Percentiles rank a stretch among this genome's conserved stretches.
Conservation (phyloP, 2,888 invertebrate species). For the Xanthia togata region DNA sequence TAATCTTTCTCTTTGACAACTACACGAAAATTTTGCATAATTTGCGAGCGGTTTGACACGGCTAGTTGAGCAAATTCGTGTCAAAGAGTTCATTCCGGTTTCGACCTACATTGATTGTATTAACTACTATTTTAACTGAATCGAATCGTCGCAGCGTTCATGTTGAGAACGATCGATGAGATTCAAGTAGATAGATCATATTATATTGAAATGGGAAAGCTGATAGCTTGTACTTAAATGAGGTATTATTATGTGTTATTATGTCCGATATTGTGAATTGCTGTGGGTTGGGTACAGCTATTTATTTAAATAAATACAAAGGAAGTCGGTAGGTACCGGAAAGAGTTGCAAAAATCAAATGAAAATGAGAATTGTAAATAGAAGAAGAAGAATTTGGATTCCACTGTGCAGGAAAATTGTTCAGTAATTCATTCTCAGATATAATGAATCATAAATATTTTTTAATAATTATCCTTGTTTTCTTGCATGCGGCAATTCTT, state of each 20-base stretch:
- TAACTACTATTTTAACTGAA: background rate
- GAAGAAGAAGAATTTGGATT: background rate
- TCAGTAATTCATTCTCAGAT: background rate
- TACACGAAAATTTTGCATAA: slow-evolving; percentile 25
- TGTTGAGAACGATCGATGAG: background rate
- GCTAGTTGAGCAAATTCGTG: slow-evolving; percentile 13
- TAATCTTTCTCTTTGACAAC: no score
- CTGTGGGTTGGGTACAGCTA: background rate
- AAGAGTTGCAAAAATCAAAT: background rate
- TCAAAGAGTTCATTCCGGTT: slow-evolving; percentile 18
- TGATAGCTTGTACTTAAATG: no score
- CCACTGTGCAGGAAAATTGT: background rate
- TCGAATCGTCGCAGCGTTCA: background rate
- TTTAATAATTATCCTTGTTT: no score
- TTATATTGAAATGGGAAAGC: no score
- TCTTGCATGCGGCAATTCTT: background rate
- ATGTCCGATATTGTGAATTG: no score
- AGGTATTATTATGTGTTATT: no score
- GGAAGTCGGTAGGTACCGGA: background rate
- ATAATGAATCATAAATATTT: background rate
- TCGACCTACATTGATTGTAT: background rate
- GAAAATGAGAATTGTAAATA: background rate
- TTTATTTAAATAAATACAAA: background rate
- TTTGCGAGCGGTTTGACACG: slow-evolving; percentile 5
- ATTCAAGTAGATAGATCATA: background rate